These are phyloP conservation scores for Euphonia xanthogaster DNA, from an alignment of 2,797 vertebrate genomes.

Conservation along the genomic window DNA sequence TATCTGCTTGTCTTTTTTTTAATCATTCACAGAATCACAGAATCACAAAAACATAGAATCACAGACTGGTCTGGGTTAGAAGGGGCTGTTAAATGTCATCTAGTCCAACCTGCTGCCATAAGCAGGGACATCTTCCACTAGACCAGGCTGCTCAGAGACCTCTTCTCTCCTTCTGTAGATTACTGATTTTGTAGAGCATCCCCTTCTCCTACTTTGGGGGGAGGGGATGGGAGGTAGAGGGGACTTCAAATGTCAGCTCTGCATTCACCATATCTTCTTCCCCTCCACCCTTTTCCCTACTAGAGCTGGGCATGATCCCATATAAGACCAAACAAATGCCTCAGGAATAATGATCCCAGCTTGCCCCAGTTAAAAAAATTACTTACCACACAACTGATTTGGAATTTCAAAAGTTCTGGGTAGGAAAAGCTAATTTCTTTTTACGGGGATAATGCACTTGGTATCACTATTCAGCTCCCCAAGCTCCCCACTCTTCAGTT, in stretches of 20 bases:
- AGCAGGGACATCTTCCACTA: not conserved
- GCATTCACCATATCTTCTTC: not conserved
- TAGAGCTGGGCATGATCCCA: not conserved
- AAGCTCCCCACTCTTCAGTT: not conserved
- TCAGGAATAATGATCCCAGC: not conserved
- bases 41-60: not conserved
- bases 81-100: not conserved
- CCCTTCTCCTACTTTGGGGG: not conserved
- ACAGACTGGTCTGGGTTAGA: not conserved
- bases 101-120: not conserved
- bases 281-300: not conserved
- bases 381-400: not conserved
- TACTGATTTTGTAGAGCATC: not conserved
- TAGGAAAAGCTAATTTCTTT: not conserved
- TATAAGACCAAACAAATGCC: not conserved
- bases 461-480: not conserved
- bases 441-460: not conserved
- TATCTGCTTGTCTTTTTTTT: not conserved
- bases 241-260: not conserved
- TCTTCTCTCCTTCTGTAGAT: not conserved
- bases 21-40: not conserved
- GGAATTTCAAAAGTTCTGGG: not conserved
- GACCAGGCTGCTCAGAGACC: not conserved
- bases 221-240: fast-evolving
- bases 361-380: not conserved